Percentiles rank a stretch among this genome's conserved stretches.
Conservation (phyloP, 1,140 invertebrate genomes). For the Rhizoglyphus robini region DNA sequence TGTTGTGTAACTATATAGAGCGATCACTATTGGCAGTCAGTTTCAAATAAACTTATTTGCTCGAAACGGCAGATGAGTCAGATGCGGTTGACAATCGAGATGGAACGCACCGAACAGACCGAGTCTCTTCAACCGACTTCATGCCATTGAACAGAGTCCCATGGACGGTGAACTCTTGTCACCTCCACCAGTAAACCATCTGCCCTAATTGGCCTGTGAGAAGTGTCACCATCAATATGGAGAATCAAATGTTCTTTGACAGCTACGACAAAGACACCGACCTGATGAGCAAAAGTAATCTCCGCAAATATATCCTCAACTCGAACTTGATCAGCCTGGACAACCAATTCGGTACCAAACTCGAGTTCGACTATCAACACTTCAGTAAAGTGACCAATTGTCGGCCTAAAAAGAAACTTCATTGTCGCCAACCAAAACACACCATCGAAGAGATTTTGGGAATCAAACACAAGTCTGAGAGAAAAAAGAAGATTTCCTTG, state of each 20-base stretch:
- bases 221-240: neutral
- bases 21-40: too few relatives aligned
- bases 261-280: neutral
- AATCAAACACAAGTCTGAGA: neutral
- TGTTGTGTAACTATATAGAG: neutral
- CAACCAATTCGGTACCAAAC: neutral
- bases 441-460: slow-evolving; percentile 2
- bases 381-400: neutral
- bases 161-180: too few relatives aligned
- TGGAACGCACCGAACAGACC: neutral
- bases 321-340: neutral
- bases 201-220: too few relatives aligned
- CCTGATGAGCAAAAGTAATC: neutral
- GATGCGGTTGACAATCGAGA: neutral
- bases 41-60: too few relatives aligned
- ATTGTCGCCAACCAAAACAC: slow-evolving; percentile 3
- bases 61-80: too few relatives aligned
- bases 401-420: neutral
- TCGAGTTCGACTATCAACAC: neutral
- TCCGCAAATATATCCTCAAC: slow-evolving; percentile 4
- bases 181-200: neutral
- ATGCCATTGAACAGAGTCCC: neutral
- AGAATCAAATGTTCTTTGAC: neutral
- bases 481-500: neutral
- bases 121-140: too few relatives aligned